These are phyloP conservation scores for Centropus bengalensis DNA, from an alignment of 2,113 vertebrate genomes.

Conservation along the genomic window DNA sequence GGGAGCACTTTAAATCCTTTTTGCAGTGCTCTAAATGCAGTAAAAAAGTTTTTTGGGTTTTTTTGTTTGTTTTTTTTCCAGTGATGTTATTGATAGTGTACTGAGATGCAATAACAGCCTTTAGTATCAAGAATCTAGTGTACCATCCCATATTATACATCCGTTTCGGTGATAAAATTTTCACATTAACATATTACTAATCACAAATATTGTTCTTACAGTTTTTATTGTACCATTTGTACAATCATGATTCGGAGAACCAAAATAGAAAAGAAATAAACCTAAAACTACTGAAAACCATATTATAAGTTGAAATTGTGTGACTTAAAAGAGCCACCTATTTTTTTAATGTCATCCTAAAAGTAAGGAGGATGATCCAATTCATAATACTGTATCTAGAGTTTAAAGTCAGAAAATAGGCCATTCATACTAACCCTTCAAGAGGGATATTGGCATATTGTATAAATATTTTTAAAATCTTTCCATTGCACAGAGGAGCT, in stretches of 20 bases:
- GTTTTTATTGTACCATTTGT: not conserved
- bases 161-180: not conserved
- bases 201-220: not conserved
- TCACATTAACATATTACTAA: not conserved
- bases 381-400: not conserved
- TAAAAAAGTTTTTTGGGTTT: not conserved
- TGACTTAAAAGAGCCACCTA: not conserved
- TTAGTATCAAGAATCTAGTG: not conserved
- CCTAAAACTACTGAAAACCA: not conserved
- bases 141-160: not conserved
- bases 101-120: not conserved
- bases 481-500: not conserved
- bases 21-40: not conserved
- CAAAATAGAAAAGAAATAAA: not conserved
- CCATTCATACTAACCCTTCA: not conserved
- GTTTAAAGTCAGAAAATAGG: not conserved
- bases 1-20: slow-evolving; percentile 18
- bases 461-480: not conserved
- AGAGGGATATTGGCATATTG: not conserved
- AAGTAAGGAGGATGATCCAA: not conserved
- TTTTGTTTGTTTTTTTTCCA: not conserved
- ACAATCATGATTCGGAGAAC: slow-evolving; percentile 29
- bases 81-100: not conserved
- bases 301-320: not conserved
- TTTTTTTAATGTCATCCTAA: not conserved